A percentile compares a stretch with the other conserved stretches of the same genome.
Evolutionary conservation across 2,797 vertebrate species (phyloP).

Genomic region (Hoplostethus atlanticus): DNA sequence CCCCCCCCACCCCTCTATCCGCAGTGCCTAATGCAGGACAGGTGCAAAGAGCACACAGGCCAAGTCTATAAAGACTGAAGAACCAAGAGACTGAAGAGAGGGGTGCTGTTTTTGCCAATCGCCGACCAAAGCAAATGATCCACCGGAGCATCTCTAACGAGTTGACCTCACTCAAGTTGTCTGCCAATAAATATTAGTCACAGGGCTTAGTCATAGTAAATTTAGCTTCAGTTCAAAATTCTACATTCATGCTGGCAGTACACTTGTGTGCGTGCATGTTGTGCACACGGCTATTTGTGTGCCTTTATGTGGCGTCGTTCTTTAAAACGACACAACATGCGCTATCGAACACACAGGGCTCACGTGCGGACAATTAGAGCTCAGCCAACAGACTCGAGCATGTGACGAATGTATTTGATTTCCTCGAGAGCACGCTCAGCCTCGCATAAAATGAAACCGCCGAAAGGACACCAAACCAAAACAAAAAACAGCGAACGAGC

Average conservation of each 20-base stretch:
- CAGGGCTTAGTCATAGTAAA: slow-evolving; percentile 11
- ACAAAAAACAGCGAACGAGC: slow-evolving; percentile 17
- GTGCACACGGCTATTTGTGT: not conserved
- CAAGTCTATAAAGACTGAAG: slow-evolving; percentile 56
- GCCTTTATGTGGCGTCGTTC: slow-evolving; percentile 10
- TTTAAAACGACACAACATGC: slow-evolving; percentile 38
- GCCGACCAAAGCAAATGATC: slow-evolving; percentile 48
- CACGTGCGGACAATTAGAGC: slow-evolving; percentile 42
- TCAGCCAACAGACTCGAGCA: slow-evolving; percentile 32
- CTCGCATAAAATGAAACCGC: slow-evolving; percentile 36
- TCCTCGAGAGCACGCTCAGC: slow-evolving; percentile 25
- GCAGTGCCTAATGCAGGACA: slow-evolving; percentile 60
- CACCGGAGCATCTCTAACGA: slow-evolving; percentile 48
- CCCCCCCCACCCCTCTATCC: slow-evolving; percentile 36
- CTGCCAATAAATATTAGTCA: slow-evolving; percentile 49
- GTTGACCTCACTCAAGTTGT: slow-evolving; percentile 42
- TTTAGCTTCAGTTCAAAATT: not conserved
- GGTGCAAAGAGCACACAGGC: slow-evolving; percentile 62
- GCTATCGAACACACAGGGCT: slow-evolving; percentile 36
- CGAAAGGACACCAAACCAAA: slow-evolving; percentile 26
- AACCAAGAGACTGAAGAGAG: slow-evolving; percentile 41
- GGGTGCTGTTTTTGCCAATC: slow-evolving; percentile 48
- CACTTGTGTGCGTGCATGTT: not conserved
- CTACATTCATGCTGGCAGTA: not conserved
- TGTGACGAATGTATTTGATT: slow-evolving; percentile 24